Evolutionary conservation across 2,888 invertebrate species (phyloP).

Genomic region (Nowickia ferox): DNA sequence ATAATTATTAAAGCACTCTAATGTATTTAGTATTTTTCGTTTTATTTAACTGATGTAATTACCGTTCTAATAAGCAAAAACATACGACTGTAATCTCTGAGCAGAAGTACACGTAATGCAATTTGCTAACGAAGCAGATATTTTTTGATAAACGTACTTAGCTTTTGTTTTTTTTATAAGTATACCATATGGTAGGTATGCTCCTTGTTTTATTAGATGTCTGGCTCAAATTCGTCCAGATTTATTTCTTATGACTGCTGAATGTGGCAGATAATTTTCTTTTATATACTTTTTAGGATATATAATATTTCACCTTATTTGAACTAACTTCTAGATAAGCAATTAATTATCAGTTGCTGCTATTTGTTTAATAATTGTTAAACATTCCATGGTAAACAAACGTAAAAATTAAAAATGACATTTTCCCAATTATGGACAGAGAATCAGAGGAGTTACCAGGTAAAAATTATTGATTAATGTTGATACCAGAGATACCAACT

Average conservation of each 20-base stretch:
- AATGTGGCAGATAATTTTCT: neutral
- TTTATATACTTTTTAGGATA: neutral
- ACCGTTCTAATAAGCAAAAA: too few relatives aligned
- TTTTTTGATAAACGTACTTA: conserved; percentile 16
- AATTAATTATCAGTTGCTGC: too few relatives aligned
- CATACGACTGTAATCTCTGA: neutral
- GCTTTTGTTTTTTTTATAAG: neutral
- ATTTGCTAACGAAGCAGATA: conserved; percentile 14
- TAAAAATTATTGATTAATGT: too few relatives aligned
- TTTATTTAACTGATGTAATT: too few relatives aligned
- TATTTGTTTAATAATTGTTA: neutral
- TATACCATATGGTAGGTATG: neutral
- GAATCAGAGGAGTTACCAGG: neutral
- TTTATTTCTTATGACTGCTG: neutral
- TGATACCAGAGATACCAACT: too few relatives aligned
- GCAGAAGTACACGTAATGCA: conserved; percentile 39
- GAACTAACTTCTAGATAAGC: too few relatives aligned
- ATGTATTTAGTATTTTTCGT: too few relatives aligned
- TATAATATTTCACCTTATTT: too few relatives aligned
- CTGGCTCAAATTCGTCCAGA: neutral
- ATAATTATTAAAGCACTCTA: conserved; percentile 4
- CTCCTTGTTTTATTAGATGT: neutral
- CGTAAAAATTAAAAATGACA: neutral
- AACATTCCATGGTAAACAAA: neutral
- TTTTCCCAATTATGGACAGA: too few relatives aligned